Conservation (phyloP, 2,888 invertebrate genomes). For the Melangyna quadrimaculata region DNA sequence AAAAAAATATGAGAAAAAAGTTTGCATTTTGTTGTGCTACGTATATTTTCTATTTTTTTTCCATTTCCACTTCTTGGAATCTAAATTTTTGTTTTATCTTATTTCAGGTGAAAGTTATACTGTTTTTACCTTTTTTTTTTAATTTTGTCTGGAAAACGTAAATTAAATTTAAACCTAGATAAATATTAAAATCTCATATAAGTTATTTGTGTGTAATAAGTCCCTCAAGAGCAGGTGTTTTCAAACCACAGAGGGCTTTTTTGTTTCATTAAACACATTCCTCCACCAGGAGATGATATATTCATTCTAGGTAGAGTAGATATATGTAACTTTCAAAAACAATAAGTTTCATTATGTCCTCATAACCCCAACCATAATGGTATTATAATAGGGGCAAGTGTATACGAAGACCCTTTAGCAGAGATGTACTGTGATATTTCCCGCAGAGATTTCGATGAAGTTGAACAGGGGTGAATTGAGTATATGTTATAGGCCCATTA, state of each 20-base stretch:
- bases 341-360: background rate
- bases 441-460: conserved; percentile 25
- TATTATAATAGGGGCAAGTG: background rate
- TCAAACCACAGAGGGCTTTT: conserved; percentile 16
- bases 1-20: background rate
- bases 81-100: background rate
- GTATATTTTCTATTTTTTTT: background rate
- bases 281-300: background rate
- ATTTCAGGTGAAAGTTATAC: background rate
- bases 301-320: too few species aligned
- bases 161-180: conserved; percentile 46
- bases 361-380: background rate
- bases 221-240: conserved; percentile 29
- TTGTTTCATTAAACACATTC: conserved; percentile 28
- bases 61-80: background rate
- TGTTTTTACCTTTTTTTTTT: background rate
- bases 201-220: conserved; percentile 16
- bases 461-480: background rate
- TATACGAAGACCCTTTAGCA: conserved; percentile 28
- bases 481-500: background rate
- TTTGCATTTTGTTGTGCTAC: background rate
- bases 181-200: conserved; percentile 41
- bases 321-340: background rate
- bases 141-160: conserved; percentile 21
- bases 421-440: conserved; percentile 18